Conservation (phyloP, 2,113 vertebrate genomes). For the Hoplias malabaricus region DNA sequence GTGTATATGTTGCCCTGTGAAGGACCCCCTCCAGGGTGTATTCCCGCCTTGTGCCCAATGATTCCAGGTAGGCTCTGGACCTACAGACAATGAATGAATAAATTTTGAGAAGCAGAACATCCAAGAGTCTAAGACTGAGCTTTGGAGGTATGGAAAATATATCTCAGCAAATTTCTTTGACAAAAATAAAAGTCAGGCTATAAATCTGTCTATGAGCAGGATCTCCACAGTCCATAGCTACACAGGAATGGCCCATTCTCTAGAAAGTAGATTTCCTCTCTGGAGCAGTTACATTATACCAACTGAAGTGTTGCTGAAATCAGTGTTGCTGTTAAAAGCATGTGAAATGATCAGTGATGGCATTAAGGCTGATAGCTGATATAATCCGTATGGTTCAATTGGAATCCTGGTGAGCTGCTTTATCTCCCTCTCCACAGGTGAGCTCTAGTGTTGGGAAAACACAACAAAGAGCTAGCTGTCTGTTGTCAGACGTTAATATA, state of each 20-base stretch:
- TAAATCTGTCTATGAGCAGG: slow-evolving; percentile 5
- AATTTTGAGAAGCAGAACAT: too few relatives aligned
- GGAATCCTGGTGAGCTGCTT: slow-evolving; percentile 49
- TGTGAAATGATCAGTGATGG: slow-evolving; percentile 46
- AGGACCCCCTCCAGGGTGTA: too few relatives aligned
- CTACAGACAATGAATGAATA: too few relatives aligned
- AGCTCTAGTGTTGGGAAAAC: slow-evolving; percentile 1
- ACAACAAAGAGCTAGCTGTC: slow-evolving; percentile 20
- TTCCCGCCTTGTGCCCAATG: too few relatives aligned
- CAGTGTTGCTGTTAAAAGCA: slow-evolving; percentile 35
- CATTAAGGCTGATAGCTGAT: slow-evolving; percentile 49
- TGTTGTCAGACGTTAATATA: slow-evolving; percentile 8
- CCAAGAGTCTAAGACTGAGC: too few relatives aligned
- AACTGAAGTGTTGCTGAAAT: slow-evolving; percentile 37
- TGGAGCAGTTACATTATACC: slow-evolving; percentile 14
- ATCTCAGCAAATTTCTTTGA: too few relatives aligned
- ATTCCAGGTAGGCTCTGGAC: too few relatives aligned
- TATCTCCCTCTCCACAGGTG: slow-evolving; percentile 50
- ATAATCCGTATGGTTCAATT: slow-evolving; percentile 47
- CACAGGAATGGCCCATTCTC: not conserved
- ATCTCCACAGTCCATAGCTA: not conserved
- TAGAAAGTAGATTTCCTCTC: slow-evolving; percentile 13
- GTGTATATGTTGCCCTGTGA: too few relatives aligned
- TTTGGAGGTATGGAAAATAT: not conserved
- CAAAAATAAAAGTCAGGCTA: too few relatives aligned